Percentiles rank a stretch among this genome's conserved stretches.
Evolutionary conservation across 30 jellyfish, hydroid and myxozoan genomes (phyloP).

Genomic region (Hydractinia symbiolongicarpus): DNA sequence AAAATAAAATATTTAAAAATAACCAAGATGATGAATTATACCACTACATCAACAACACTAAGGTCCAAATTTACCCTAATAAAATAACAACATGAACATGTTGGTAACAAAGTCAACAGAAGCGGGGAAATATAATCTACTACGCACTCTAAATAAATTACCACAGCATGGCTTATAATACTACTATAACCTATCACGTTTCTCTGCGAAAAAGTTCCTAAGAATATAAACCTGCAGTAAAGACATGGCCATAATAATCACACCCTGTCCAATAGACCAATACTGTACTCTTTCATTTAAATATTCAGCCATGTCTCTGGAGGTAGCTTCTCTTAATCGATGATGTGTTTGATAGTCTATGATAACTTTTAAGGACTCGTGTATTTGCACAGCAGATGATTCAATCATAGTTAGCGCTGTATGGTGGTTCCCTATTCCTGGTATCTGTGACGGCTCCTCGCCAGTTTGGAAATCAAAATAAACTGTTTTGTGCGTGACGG

Average conservation of each 20-base stretch:
- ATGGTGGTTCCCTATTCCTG: conserved; percentile 69
- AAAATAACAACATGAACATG: no score
- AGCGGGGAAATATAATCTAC: no score
- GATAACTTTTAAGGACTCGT: conserved; percentile 86
- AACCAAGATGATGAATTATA: no score
- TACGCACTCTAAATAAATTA: no score
- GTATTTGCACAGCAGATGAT: conserved; percentile 83
- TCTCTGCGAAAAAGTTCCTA: conserved; percentile 88
- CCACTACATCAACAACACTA: no score
- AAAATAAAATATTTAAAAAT: no score
- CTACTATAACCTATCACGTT: conserved; percentile 61
- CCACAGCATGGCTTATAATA: no score
- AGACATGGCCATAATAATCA: conserved; percentile 49
- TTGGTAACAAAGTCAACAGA: no score
- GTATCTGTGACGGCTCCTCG: conserved; percentile 59
- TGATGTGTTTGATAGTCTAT: conserved; percentile 95
- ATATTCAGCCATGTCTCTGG: conserved; percentile 86
- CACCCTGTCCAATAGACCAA: conserved; percentile 96
- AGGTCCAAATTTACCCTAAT: no score
- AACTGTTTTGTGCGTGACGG: conserved; percentile 84
- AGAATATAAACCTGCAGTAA: conserved; percentile 58
- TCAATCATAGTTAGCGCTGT: conserved; percentile 84
- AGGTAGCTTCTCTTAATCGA: conserved; percentile 87
- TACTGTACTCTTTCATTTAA: conserved; percentile 88
- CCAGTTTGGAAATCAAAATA: conserved; percentile 93